phyloP scores from a whole-genome alignment of 2,113 vertebrate genomes.

The Poeciliopsis prolifica region DNA sequence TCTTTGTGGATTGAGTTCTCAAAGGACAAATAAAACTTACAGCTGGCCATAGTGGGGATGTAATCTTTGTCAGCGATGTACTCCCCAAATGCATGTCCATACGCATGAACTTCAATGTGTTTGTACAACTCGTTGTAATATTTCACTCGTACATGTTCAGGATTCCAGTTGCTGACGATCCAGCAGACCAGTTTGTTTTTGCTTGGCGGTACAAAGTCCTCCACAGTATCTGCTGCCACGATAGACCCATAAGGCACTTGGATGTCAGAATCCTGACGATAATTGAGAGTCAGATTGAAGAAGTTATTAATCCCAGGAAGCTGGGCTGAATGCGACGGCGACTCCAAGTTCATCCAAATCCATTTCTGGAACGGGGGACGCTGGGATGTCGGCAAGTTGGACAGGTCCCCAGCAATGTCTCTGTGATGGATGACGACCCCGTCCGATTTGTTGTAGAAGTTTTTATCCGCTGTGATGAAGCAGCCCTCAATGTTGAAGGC shows the following conservation, averaged over 20 bases:
- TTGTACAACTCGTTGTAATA: conserved; percentile 97
- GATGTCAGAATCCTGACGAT: conserved; percentile 93
- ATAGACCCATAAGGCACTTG: conserved; percentile 98
- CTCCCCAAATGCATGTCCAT: conserved; percentile 92
- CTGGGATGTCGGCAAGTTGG: conserved; percentile 89
- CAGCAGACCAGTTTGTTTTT: conserved; percentile 96
- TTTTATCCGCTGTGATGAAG: conserved; percentile 91
- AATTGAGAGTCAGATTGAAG: conserved; percentile 95
- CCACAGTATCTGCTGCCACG: conserved; percentile 85
- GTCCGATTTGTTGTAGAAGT: conserved; percentile 90
- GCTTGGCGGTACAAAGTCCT: conserved; percentile 90
- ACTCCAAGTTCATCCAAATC: conserved; percentile 99
- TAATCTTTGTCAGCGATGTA: conserved; percentile 91
- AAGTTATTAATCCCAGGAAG: conserved; percentile 91
- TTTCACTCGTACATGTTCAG: conserved; percentile 91
- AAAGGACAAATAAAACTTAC: conserved; percentile 96
- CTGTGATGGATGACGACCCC: conserved; percentile 94
- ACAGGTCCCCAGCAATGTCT: conserved; percentile 91
- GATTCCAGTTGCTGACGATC: conserved; percentile 99
- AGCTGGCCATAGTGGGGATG: conserved; percentile 92
- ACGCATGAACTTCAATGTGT: conserved; percentile 93
- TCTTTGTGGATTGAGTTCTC: conserved; percentile 98
- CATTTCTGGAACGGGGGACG: conserved; percentile 96
- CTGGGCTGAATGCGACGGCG: conserved; percentile 92
- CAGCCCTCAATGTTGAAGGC: conserved; percentile 93